These are phyloP conservation scores for Pycnomerus fuliginosus DNA, from an alignment of 2,888 invertebrate species.

Conservation along the genomic window DNA sequence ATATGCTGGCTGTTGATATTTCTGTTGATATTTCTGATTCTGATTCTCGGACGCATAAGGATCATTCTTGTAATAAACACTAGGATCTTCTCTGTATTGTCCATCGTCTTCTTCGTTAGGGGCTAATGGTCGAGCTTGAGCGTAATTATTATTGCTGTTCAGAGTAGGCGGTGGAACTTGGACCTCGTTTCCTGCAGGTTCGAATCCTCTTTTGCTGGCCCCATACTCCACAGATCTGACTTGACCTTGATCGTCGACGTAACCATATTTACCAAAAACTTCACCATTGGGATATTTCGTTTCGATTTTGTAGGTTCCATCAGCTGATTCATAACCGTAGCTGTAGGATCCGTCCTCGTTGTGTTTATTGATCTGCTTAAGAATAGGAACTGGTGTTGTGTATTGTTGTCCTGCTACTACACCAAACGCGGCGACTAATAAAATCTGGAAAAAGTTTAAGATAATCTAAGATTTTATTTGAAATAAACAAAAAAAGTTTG, in stretches of 20 bases:
- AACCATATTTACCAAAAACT: conserved; percentile 88
- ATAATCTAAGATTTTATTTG: no score
- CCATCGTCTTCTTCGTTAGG: conserved; percentile 79
- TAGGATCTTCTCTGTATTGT: conserved; percentile 82
- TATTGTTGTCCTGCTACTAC: conserved; percentile 53
- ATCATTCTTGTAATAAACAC: conserved; percentile 73
- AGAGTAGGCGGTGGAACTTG: conserved; percentile 82
- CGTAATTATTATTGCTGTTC: conserved; percentile 49
- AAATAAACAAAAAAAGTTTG: no score
- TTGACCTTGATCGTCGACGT: conserved; percentile 75
- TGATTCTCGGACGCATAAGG: conserved; percentile 14
- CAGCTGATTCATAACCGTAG: conserved; percentile 84
- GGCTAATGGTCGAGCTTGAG: conserved; percentile 48
- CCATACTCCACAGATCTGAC: conserved; percentile 82
- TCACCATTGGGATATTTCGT: conserved; percentile 82
- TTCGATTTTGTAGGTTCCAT: conserved; percentile 85
- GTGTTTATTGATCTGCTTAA: conserved; percentile 81
- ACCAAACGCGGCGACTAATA: conserved; percentile 42
- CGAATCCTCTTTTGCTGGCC: conserved; percentile 78
- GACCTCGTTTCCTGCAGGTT: conserved; percentile 73
- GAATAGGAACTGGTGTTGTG: conserved; percentile 76
- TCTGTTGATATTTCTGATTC: conserved; percentile 33
- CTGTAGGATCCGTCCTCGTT: conserved; percentile 88
- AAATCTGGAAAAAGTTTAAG: conserved; percentile 43
- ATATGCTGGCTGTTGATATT: conserved; percentile 44